Evolutionary conservation across 1,140 invertebrate genomes (phyloP).

Genomic region (Cotesia chilonis): DNA sequence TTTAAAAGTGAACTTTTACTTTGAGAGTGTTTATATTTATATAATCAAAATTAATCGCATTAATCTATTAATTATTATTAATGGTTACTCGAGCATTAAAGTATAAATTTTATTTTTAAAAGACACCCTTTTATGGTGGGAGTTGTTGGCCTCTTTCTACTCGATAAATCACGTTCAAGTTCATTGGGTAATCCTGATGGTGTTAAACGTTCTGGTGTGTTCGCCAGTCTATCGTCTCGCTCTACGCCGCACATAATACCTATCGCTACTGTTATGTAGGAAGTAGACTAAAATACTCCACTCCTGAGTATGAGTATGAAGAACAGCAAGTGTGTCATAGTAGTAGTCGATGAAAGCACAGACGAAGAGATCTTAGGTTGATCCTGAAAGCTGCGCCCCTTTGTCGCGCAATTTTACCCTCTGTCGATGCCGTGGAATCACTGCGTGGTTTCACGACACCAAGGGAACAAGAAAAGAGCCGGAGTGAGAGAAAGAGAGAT

Average conservation of each 20-base stretch:
- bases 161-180: conserved; percentile 61
- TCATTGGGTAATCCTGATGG: conserved; percentile 62
- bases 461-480: conserved; percentile 19
- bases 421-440: conserved; percentile 39
- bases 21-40: conserved; percentile 10
- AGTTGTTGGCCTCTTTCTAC: conserved; percentile 11
- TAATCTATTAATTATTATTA: background rate
- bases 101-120: too few species aligned
- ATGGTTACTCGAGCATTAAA: background rate
- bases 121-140: too few species aligned
- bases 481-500: conserved; percentile 44
- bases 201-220: conserved; percentile 60
- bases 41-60: background rate
- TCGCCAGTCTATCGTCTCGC: conserved; percentile 38
- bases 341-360: conserved; percentile 46
- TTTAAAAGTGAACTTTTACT: conserved; percentile 11
- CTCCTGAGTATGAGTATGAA: background rate
- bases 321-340: conserved; percentile 39
- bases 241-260: background rate
- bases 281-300: conserved; percentile 32
- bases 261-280: too few species aligned
- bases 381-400: conserved; percentile 58
- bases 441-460: background rate
- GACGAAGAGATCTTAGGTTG: conserved; percentile 56
- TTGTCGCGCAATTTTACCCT: conserved; percentile 49